phyloP scores from a whole-genome alignment of 2,888 invertebrate species.

The Leptopilina syphax region DNA sequence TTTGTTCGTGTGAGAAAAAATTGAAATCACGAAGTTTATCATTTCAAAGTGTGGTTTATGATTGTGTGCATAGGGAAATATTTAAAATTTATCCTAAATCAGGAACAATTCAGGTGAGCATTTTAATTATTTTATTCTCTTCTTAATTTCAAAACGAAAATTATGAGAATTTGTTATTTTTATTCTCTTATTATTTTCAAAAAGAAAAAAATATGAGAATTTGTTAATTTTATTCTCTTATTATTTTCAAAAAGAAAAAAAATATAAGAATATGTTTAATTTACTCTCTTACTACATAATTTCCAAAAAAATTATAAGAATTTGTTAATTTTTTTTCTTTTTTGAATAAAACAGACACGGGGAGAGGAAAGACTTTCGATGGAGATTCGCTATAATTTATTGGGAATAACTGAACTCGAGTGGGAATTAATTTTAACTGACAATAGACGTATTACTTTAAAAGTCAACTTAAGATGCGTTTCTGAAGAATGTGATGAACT shows the following conservation, averaged over 20 bases:
- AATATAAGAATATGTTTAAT: too few relatives aligned
- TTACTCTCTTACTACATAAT: too few relatives aligned
- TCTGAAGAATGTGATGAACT: conserved; percentile 51
- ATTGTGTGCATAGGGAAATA: conserved; percentile 73
- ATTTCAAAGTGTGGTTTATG: conserved; percentile 63
- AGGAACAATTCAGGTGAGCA: conserved; percentile 65
- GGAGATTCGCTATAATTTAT: conserved; percentile 66
- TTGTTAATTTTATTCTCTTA: too few relatives aligned
- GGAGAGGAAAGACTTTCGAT: conserved; percentile 66
- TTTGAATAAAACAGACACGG: conserved; percentile 32
- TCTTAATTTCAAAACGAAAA: too few relatives aligned
- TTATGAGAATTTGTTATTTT: too few relatives aligned
- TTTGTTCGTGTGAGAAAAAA: conserved; percentile 70
- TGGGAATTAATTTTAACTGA: conserved; percentile 73
- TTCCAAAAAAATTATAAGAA: too few relatives aligned
- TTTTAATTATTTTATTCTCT: neutral
- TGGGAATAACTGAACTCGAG: conserved; percentile 67
- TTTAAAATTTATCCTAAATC: conserved; percentile 66
- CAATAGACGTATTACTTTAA: conserved; percentile 69
- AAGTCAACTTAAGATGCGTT: conserved; percentile 62
- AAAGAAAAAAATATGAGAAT: too few relatives aligned
- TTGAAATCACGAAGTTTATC: conserved; percentile 61
- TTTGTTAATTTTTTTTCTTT: too few relatives aligned
- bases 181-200: too few relatives aligned
- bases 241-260: too few relatives aligned